Evolutionary conservation across 2,113 vertebrate species (phyloP).

Genomic region (Sander vitreus): DNA sequence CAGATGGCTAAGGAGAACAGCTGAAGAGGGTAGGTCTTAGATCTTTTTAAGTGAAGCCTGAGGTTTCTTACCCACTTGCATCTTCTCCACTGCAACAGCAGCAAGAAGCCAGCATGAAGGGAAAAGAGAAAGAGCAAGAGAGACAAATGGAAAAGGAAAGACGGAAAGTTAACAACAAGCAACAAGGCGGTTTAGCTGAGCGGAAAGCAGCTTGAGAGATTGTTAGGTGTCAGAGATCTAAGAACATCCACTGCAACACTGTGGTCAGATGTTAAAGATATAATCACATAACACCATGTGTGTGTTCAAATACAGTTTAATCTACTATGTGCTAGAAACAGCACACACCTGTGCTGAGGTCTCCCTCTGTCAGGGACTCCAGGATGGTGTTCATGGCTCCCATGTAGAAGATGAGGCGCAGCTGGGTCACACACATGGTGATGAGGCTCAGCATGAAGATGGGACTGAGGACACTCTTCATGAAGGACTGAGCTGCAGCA

Average conservation of each 20-base stretch:
- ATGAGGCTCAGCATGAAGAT: conserved; percentile 96
- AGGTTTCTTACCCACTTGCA: conserved; percentile 81
- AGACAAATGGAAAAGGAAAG: conserved; percentile 42
- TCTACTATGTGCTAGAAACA: no score
- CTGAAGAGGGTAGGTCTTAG: not conserved
- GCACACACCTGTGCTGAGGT: conserved; percentile 87
- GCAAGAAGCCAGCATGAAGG: conserved; percentile 72
- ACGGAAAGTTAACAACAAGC: conserved; percentile 55
- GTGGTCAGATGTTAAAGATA: conserved; percentile 14
- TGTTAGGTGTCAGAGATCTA: conserved; percentile 1
- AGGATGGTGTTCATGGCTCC: conserved; percentile 98
- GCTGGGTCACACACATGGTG: conserved; percentile 98
- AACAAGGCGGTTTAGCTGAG: conserved; percentile 31
- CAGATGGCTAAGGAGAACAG: conserved; percentile 15
- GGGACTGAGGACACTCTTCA: conserved; percentile 95
- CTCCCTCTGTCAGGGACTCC: conserved; percentile 87
- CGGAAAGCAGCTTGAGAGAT: conserved; percentile 15
- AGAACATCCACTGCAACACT: not conserved
- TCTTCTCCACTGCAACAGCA: conserved; percentile 82
- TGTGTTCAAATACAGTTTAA: not conserved
- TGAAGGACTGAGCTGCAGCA: conserved; percentile 87
- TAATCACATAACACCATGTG: not conserved
- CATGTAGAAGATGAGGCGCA: conserved; percentile 99
- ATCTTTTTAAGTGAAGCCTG: conserved; percentile 33
- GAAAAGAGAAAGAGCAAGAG: conserved; percentile 50